Base-by-base conservation (phyloP, 2,113 vertebrate genomes). In the Bujurquina vittata region DNA sequence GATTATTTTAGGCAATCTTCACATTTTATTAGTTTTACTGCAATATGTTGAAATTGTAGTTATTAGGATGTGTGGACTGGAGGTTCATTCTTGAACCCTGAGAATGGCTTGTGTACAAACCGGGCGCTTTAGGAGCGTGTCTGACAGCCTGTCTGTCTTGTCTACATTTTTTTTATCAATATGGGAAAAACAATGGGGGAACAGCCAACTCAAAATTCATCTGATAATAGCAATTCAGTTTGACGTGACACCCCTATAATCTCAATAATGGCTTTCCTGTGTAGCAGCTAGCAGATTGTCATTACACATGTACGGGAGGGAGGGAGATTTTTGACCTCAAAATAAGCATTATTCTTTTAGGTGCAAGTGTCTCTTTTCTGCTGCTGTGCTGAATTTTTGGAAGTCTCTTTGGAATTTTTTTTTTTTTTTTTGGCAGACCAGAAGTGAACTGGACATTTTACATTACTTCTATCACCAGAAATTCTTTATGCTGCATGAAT, bases 211-310 rank as follows among this genome's bases (percentile, higher is more conserved):
- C 59, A 80, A 52, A 89, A 86, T 85, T 84, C 77, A 85, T 84
- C 86, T 69, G 75, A 72, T 88, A 84, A 89, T 75, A 82, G 60
- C 49, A 75, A 59, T 75, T 15, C 29, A 81, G 62, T 59, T 75
- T 80, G 75, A 91, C 80, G 79, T 90, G 86, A 86, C 89, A 87
- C 75, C 76, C 49, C 73, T 61, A 69, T 90, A 86, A 89, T 89
- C 82, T 80, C 60, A 62, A 73, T 85, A 87, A 88, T 88, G 75
- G 80, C 7, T 55, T 84, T 78, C 43, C 65, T 72, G 63, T 67
- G 77, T 84, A 84, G 79, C 86, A 78, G 73, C 65, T 52, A 60
- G 82, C 73, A 58, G 81, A 81, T 82, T 87, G 83, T 87, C 83
- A 83, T 80, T 75, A 62, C 52, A 81, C 73, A 79, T 85, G 33